Evolutionary conservation across 2,113 vertebrate species (phyloP), one percentile per base, ranked within the genome.

Genomic region (Hystrix cristata): DNA sequence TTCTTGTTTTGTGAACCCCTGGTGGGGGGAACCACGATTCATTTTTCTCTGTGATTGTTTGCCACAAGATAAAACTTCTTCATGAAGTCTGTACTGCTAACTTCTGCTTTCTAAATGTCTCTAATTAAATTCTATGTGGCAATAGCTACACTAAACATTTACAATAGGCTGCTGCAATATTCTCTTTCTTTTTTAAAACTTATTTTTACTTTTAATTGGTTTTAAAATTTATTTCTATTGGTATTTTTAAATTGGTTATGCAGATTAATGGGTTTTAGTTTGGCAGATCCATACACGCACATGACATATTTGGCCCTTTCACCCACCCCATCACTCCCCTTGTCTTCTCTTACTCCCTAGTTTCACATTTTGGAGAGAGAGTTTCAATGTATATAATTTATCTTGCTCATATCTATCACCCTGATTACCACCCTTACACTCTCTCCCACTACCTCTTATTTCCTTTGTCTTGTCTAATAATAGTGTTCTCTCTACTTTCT

Each of bases 1-100:
- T 69, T 87, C n/a, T 87, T 79, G 67, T 29, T 69, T 92, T 79
- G 51, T 21, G 74, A 97, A 59, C n/a, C 31, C 48, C 43, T 48
- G 43, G 43, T 3, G 21, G 71, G 91, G 80, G 76, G 95, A 88
- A 74, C 46, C 55, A 51, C 48, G 57, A 46, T 90, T 92, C 21
- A 2, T 65, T 87, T 69, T 82, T 43, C 34, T 67, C 38, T 65
- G 74, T 85, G 60, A 25, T 88, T n/a, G 43, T 76, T 91, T 85
- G 34, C 65, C 19, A 76, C 46, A 71, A 94, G 92, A 91, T 64
- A 76, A 79, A 95, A 92, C 11, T 46, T 81, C 8, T n/a, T 31
- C 16, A 11, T 79, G 60, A 83, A 69, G 83, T 76, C 1, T 82
- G 38, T 92, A 29, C 18, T 60, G 25, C 31, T 76, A 38, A 55